phyloP scores from a whole-genome alignment of 2,888 invertebrate species.

The Lasius fuliginosus region DNA sequence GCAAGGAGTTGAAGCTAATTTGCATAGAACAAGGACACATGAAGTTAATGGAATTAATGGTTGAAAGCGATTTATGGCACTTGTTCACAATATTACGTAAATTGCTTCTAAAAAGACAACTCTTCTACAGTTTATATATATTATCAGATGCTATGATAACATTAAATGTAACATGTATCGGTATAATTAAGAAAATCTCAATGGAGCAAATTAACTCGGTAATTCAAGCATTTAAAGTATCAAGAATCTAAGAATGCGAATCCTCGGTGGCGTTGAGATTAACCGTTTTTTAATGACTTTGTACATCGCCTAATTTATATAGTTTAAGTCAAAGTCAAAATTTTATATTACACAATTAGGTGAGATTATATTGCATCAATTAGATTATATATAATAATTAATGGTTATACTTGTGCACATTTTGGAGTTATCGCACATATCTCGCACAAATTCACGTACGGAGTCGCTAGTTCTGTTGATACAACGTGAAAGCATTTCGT shows the following conservation, averaged over 20 bases:
- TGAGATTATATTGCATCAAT: neutral
- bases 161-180: neutral
- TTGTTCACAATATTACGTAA: neutral
- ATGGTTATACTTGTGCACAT: neutral
- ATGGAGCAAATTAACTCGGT: neutral
- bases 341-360: neutral
- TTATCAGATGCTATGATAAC: neutral
- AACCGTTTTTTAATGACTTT: neutral
- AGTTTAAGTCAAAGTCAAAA: neutral
- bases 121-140: neutral
- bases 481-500: neutral
- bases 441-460: neutral
- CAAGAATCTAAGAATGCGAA: neutral
- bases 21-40: neutral
- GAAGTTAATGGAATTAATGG: slow-evolving; percentile 8
- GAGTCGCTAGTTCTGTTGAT: neutral
- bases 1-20: slow-evolving; percentile 12
- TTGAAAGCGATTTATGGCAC: neutral
- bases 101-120: neutral
- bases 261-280: neutral
- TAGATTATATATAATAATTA: neutral
- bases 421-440: neutral
- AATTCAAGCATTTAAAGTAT: neutral
- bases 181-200: neutral
- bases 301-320: neutral